Percentiles rank a stretch among this genome's conserved stretches.
Evolutionary conservation across 2,113 vertebrate species (phyloP).

Genomic region (Geococcyx californianus): DNA sequence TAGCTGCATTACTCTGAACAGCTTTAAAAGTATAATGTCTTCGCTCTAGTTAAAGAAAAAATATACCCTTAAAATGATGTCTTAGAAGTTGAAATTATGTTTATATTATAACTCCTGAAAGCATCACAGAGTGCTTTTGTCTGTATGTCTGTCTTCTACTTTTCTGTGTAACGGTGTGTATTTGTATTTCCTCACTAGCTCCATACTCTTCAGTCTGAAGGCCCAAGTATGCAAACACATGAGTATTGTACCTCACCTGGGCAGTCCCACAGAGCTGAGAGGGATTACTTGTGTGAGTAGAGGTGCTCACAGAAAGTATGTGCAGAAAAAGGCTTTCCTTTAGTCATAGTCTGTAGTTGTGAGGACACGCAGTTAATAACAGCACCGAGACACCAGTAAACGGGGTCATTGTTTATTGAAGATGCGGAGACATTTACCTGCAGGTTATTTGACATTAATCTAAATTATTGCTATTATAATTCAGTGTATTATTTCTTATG

Average conservation of each 20-base stretch:
- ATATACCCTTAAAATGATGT: background rate
- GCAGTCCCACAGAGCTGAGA: background rate
- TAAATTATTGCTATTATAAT: constrained; percentile 74
- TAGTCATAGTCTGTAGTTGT: background rate
- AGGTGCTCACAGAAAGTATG: background rate
- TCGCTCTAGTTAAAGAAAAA: constrained; percentile 32
- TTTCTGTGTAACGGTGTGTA: background rate
- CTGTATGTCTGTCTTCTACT: background rate
- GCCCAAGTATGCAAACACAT: background rate
- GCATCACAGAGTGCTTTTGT: background rate
- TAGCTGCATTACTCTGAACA: constrained; percentile 35
- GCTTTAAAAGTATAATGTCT: constrained; percentile 34
- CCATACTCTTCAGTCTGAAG: background rate
- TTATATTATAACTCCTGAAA: background rate
- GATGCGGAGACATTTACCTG: constrained; percentile 47
- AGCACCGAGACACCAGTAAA: constrained; percentile 11
- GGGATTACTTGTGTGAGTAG: background rate
- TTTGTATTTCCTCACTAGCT: constrained; percentile 24
- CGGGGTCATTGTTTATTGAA: background rate
- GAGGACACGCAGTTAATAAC: constrained; percentile 45
- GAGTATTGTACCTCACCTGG: background rate
- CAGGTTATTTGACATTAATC: constrained; percentile 61
- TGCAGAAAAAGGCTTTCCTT: constrained; percentile 31
- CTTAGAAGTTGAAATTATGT: constrained; percentile 27
- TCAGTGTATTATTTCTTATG: constrained; percentile 68